phyloP scores from a whole-genome alignment of 2,113 vertebrate genomes.

The Stegostoma tigrinum region DNA sequence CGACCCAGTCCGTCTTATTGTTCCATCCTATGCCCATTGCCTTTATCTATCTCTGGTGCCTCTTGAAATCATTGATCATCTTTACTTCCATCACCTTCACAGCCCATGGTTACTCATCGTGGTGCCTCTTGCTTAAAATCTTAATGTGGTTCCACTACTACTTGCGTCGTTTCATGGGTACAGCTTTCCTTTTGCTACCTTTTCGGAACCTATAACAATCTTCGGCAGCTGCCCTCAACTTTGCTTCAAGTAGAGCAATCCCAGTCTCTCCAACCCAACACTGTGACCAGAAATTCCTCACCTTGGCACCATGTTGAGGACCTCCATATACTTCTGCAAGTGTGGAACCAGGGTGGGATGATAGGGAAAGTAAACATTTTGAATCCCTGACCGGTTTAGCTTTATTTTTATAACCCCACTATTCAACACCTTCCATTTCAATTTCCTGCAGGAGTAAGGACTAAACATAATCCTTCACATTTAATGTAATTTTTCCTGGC shows the following conservation, averaged over 20 bases:
- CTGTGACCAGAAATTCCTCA: background rate
- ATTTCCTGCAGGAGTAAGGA: background rate
- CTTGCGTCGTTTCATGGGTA: background rate
- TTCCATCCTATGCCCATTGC: background rate
- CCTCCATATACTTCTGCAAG: background rate
- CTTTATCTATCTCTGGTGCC: background rate
- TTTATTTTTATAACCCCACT: background rate
- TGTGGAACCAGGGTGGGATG: background rate
- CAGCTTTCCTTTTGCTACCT: background rate
- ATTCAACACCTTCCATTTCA: background rate
- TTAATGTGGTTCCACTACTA: no score
- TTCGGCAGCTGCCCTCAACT: background rate
- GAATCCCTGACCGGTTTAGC: background rate
- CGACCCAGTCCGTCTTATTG: no score
- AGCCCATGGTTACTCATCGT: background rate
- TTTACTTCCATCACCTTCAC: background rate
- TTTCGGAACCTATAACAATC: background rate
- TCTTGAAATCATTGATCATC: background rate
- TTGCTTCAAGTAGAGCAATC: background rate
- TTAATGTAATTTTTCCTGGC: background rate
- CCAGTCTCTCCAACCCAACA: background rate
- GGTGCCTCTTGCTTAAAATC: background rate
- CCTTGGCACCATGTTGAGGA: background rate
- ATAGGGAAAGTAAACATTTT: background rate
- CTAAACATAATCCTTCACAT: background rate